phyloP scores from a whole-genome alignment of 2,113 vertebrate genomes.

The Halcyon malimbica region DNA sequence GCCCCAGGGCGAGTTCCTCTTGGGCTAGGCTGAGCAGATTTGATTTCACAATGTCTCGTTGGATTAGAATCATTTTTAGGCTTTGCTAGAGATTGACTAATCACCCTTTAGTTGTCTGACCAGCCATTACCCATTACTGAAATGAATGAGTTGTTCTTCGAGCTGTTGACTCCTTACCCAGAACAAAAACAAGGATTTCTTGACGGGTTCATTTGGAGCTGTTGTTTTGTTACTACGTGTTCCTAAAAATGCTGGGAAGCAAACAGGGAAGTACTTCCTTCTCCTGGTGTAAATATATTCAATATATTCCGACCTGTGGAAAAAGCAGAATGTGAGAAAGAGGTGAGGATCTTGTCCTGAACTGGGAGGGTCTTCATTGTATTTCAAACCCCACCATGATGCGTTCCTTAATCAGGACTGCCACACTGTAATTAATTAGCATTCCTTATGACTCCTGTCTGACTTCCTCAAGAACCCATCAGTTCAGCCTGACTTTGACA shows the following conservation, averaged over 20 bases:
- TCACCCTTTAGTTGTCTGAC: background rate
- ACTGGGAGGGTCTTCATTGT: background rate
- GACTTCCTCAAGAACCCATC: background rate
- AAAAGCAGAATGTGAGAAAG: background rate
- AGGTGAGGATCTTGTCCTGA: background rate
- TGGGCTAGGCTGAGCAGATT: background rate
- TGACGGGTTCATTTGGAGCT: background rate
- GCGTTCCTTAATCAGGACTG: background rate
- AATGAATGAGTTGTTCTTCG: background rate
- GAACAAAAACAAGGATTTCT: background rate
- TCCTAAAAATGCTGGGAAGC: background rate
- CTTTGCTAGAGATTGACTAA: slow-evolving; percentile 17
- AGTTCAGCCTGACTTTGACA: background rate
- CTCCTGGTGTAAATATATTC: background rate
- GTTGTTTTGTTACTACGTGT: slow-evolving; percentile 1
- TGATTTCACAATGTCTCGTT: slow-evolving; percentile 33
- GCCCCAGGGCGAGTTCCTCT: background rate
- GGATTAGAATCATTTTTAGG: background rate
- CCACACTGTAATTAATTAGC: background rate
- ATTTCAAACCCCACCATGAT: background rate
- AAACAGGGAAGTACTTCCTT: background rate
- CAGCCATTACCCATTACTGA: slow-evolving; percentile 39
- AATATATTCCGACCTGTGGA: background rate
- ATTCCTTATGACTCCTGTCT: background rate
- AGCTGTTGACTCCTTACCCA: slow-evolving; percentile 7